phyloP scores from a whole-genome alignment of 2,797 vertebrate genomes.

The Falco cherrug region DNA sequence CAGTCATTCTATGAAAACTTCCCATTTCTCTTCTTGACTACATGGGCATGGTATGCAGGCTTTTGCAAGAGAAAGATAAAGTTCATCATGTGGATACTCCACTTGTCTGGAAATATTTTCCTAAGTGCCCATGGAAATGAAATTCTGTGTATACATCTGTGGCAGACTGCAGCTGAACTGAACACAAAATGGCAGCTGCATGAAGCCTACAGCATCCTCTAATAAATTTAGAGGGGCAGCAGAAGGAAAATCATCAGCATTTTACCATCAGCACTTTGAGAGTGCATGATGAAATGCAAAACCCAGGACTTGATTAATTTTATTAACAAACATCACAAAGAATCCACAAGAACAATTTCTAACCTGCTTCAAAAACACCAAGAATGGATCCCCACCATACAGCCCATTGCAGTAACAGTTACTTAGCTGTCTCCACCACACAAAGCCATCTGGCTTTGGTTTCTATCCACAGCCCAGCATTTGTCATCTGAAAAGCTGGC shows the following conservation, averaged over 20 bases:
- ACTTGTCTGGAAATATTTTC: conserved; percentile 14
- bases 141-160: neutral
- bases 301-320: neutral
- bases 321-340: neutral
- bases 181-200: neutral
- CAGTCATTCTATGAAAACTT: conserved; percentile 5
- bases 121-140: neutral
- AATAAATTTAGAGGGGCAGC: neutral
- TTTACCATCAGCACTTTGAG: neutral
- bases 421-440: neutral
- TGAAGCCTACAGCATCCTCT: neutral
- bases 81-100: neutral
- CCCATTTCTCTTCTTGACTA: conserved; percentile 20
- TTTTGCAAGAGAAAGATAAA: conserved; percentile 16
- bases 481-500: neutral
- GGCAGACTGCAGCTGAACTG: neutral
- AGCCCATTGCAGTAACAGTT: neutral
- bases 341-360: neutral
- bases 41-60: neutral
- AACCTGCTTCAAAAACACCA: conserved; percentile 18
- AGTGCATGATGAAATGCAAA: neutral
- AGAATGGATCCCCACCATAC: neutral
- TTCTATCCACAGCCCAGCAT: conserved; percentile 4
- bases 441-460: conserved; percentile 29
- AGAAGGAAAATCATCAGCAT: neutral